These are phyloP conservation scores for Bombus sibiricus DNA, from an alignment of 1,140 invertebrate species.

Conservation along the genomic window DNA sequence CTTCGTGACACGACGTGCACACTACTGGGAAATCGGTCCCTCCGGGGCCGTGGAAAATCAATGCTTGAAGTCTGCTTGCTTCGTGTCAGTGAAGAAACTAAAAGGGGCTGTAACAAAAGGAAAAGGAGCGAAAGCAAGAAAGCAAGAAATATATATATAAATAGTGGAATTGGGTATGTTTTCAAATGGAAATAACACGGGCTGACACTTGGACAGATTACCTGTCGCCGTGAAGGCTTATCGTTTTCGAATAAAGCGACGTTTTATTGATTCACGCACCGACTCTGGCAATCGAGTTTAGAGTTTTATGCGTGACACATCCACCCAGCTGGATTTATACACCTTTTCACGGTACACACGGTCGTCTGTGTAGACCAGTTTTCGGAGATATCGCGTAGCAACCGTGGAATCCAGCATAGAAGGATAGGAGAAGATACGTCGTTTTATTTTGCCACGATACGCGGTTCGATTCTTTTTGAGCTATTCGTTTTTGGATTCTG, in stretches of 20 bases:
- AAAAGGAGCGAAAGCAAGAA: not conserved
- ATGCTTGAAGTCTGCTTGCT: not conserved
- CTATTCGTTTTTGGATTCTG: not conserved
- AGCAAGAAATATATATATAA: not conserved
- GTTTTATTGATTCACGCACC: constrained; percentile 31
- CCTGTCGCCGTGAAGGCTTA: constrained; percentile 18
- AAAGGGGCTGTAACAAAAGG: not conserved
- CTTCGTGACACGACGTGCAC: not conserved
- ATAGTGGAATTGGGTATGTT: not conserved
- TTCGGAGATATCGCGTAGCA: not conserved
- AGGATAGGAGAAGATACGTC: not conserved
- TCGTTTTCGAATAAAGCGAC: constrained; percentile 33
- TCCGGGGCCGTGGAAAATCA: constrained; percentile 23
- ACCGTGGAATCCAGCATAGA: too few species aligned
- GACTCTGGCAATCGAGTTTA: not conserved
- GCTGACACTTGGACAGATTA: constrained; percentile 24
- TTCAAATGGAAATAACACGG: constrained; percentile 17
- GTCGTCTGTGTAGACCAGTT: not conserved
- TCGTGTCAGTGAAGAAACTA: not conserved
- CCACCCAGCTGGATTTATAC: not conserved
- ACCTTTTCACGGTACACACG: too few species aligned
- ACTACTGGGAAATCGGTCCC: constrained; percentile 1
- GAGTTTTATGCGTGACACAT: not conserved
- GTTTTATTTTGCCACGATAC: not conserved
- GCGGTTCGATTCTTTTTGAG: not conserved